These are phyloP conservation scores for Motacilla tschutschensis DNA, from an alignment of 2,113 vertebrate genomes.

Conservation along the genomic window DNA sequence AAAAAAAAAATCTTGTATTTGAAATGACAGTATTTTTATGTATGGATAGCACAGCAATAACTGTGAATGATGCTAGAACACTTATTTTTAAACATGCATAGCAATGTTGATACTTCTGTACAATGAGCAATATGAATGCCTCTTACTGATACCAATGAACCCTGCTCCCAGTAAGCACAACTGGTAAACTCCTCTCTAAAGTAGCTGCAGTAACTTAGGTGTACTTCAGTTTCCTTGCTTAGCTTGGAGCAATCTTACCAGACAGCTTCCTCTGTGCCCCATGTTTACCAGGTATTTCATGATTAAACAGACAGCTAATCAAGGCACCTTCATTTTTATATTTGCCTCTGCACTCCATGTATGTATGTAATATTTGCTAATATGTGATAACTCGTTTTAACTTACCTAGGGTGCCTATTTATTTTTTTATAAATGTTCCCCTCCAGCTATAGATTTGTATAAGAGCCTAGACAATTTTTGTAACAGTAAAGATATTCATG, in stretches of 20 bases:
- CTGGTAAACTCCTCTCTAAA: not conserved
- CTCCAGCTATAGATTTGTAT: constrained; percentile 61
- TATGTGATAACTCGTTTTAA: constrained; percentile 49
- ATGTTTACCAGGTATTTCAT: constrained; percentile 42
- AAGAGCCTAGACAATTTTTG: constrained; percentile 55
- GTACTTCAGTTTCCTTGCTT: constrained; percentile 1
- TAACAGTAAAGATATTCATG: constrained; percentile 58
- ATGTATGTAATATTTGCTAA: constrained; percentile 49
- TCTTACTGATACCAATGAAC: constrained; percentile 31
- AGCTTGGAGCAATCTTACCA: constrained; percentile 8
- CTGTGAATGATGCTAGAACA: constrained; percentile 46
- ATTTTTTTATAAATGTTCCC: constrained; percentile 67
- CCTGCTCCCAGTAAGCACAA: constrained; percentile 46
- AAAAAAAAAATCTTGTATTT: constrained; percentile 41
- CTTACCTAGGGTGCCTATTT: constrained; percentile 70
- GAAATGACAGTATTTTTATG: constrained; percentile 64
- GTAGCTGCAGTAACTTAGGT: not conserved
- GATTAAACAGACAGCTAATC: constrained; percentile 12
- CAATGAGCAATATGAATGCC: constrained; percentile 35
- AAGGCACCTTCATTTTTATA: constrained; percentile 48
- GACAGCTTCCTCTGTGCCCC: not conserved
- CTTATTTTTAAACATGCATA: constrained; percentile 42
- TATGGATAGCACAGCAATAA: constrained; percentile 44
- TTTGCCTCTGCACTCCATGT: constrained; percentile 49
- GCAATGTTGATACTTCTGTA: constrained; percentile 1